Evolutionary conservation across 2,797 vertebrate genomes (phyloP).

Genomic region (Onychomys torridus): DNA sequence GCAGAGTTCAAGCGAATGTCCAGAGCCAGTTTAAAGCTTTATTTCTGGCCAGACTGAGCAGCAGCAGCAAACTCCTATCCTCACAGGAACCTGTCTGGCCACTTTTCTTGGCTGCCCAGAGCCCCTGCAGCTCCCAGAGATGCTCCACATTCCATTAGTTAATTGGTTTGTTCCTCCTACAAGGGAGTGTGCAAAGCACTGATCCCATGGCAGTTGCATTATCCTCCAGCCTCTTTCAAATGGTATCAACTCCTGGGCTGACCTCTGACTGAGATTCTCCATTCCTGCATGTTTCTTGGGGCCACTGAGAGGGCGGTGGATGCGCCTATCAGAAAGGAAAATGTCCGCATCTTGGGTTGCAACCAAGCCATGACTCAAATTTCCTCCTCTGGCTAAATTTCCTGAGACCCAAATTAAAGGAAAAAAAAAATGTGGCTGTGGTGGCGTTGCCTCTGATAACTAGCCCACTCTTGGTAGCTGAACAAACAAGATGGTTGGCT

Average conservation of each 20-base stretch:
- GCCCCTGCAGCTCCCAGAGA: constrained; percentile 54
- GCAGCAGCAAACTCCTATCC: not conserved
- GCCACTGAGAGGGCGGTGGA: constrained; percentile 53
- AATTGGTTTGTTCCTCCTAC: constrained; percentile 76
- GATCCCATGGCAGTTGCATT: constrained; percentile 40
- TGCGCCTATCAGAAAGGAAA: constrained; percentile 57
- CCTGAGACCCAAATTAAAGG: constrained; percentile 46
- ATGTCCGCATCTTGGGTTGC: constrained; percentile 62
- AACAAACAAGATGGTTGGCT: constrained; percentile 61
- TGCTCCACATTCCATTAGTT: constrained; percentile 73
- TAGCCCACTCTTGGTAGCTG: constrained; percentile 22
- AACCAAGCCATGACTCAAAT: constrained; percentile 75
- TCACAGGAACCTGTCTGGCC: not conserved
- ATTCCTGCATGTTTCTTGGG: constrained; percentile 50
- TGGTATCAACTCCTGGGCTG: constrained; percentile 59
- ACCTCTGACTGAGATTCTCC: constrained; percentile 41
- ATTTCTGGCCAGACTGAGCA: not conserved
- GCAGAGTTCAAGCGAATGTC: not conserved
- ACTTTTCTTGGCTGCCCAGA: constrained; percentile 31
- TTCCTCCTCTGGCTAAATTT: constrained; percentile 69
- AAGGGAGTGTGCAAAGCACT: not conserved
- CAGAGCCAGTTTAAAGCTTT: not conserved
- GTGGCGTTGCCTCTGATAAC: constrained; percentile 62
- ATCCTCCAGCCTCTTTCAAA: constrained; percentile 59
- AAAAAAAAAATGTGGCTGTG: constrained; percentile 6